phyloP scores from a whole-genome alignment of 2,888 invertebrate genomes.

The Sycophila texana region DNA sequence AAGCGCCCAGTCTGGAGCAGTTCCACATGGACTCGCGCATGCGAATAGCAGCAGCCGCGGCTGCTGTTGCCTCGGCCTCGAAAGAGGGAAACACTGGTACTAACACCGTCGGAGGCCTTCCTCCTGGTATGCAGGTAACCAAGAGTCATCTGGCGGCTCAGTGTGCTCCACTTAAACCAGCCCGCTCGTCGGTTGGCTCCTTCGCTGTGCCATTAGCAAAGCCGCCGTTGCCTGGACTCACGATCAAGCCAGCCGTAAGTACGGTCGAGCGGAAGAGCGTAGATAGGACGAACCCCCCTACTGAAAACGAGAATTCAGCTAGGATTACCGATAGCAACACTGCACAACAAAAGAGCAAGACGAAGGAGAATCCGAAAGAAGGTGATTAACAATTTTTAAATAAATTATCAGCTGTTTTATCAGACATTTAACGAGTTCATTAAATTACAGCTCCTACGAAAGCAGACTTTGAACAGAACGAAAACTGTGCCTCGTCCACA shows the following conservation, averaged over 20 bases:
- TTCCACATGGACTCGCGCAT: conserved; percentile 63
- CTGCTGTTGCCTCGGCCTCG: conserved; percentile 20
- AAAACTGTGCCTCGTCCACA: conserved; percentile 45
- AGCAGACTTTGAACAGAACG: conserved; percentile 34
- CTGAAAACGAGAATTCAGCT: conserved; percentile 18
- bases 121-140: conserved; percentile 60
- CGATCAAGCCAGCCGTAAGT: background rate
- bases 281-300: background rate
- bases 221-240: conserved; percentile 45
- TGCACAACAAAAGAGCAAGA: conserved; percentile 7
- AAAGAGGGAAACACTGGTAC: conserved; percentile 51
- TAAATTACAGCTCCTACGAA: conserved; percentile 34
- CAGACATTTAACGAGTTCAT: background rate
- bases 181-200: conserved; percentile 64
- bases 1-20: conserved; percentile 66
- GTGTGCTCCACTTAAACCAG: conserved; percentile 68
- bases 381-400: conserved; percentile 21
- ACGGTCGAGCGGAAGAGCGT: background rate
- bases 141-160: conserved; percentile 69
- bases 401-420: background rate
- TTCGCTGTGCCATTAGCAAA: conserved; percentile 68
- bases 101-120: conserved; percentile 59
- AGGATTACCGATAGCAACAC: conserved; percentile 12
- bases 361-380: conserved; percentile 43
- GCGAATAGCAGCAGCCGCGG: conserved; percentile 22